Conservation (phyloP, 2,113 vertebrate species). For the Panthera tigris region DNA sequence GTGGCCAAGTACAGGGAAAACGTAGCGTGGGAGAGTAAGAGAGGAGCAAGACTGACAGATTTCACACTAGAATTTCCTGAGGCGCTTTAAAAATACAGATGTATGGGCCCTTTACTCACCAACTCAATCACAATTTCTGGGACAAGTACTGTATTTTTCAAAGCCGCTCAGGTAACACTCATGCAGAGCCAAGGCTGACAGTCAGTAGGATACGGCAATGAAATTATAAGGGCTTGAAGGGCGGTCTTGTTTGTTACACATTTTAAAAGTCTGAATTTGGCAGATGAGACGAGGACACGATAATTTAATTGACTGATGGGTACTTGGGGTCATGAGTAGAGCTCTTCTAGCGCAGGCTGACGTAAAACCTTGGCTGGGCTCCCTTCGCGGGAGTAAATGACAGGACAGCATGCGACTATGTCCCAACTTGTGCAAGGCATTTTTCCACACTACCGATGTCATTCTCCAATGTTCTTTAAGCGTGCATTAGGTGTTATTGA, state of each 20-base stretch:
- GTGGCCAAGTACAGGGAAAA: background rate
- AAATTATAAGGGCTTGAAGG: background rate
- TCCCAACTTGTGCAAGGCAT: background rate
- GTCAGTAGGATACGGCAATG: background rate
- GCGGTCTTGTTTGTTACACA: background rate
- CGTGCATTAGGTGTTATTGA: background rate
- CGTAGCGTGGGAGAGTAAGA: background rate
- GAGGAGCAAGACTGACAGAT: background rate
- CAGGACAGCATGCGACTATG: rapidly evolving
- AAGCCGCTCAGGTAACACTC: background rate
- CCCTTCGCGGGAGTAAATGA: background rate
- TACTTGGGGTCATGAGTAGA: background rate
- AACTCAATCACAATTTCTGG: background rate
- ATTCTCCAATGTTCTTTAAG: background rate
- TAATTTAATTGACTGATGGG: background rate
- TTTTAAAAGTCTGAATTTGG: background rate
- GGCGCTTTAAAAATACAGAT: background rate
- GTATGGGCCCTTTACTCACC: background rate
- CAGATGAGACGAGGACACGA: background rate
- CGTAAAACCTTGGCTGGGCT: background rate
- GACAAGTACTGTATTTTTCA: background rate
- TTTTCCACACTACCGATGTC: too few relatives aligned
- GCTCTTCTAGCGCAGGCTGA: background rate
- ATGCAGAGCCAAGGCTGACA: background rate
- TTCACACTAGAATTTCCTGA: background rate